Evolutionary conservation across 2,113 vertebrate genomes (phyloP), one percentile per base, ranked within the genome.

Genomic region (Tragulus kanchil): DNA sequence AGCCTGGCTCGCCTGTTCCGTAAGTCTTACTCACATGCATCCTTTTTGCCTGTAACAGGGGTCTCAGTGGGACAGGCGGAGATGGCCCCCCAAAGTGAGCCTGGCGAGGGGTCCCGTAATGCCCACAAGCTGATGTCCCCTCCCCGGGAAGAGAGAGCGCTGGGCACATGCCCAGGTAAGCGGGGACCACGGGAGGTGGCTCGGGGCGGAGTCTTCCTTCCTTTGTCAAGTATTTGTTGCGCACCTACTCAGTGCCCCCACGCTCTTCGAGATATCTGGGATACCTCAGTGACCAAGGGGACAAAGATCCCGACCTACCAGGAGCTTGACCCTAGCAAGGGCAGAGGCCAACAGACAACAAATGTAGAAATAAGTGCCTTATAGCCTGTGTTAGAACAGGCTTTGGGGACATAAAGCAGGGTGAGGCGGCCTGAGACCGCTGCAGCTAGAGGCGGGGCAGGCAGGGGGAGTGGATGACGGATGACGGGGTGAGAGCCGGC

Each of bases 21-120:
- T 88, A 36, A 31, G 8, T 21, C 9, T 91, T 36, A 95, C 50
- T 78, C 56, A 67, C 56, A 50, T 36, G 26, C 50, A 36, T 36
- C 36, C 61, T 85, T 95, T 85, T 79, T 36, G 6, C 85, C 54
- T 86, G 0, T 75, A 10, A 50, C 94, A 98, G 98, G 98, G 3
- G 86, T 97, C 77, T 95, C 97, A 19, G 36, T 95, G 77, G 85
- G 97, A 87, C 97, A 98, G n/a, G 93, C 71, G 0, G 97, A 98
- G 88, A 94, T 96, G 4, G 87, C 96, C 13, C 96, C 96, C 11
- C 97, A 95, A 71, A 90, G 58, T 26, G 98, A 98, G 85, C 92
- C 92, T 12, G 89, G 90, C 1, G 93, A 97, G 11, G 94, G 42
- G 50, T 94, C 96, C 52, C 93, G 17, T 0, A 69, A 83, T 90